Base-by-base conservation (phyloP, 2,797 vertebrate species). In the Spinus olivaceus region DNA sequence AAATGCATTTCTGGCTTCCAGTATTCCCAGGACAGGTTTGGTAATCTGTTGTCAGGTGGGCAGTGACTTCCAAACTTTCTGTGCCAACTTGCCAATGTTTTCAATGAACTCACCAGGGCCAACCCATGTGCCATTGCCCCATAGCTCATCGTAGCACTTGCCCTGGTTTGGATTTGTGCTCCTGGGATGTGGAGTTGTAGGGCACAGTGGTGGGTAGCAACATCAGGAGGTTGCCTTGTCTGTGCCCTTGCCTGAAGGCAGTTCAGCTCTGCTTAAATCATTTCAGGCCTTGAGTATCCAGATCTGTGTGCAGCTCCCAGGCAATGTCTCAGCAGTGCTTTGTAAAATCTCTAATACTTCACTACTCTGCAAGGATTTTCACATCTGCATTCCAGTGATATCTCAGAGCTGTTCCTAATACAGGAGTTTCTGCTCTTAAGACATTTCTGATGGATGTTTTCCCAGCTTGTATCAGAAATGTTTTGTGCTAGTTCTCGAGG, bases 181-280 rank as follows among this genome's bases (percentile, higher is more conserved):
- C 57, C 72, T 81, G 89, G 44, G 30, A 39, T 0, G 3, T 63
- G 44, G 49, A 89, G 49, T 25, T 2, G 1, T 54, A 80, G 72
- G 25, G 51, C 21, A 4, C 7, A 8, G 65, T 33, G 24, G 27
- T 92, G 63, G 33, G 69, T 71, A 89, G 66, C 71, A 89, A 13
- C 74, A 77, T 46, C 2, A 0, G 63, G 81, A 77, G 32, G 27
- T 54, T 60, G 28, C 46, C 67, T 79, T 1, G 19, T 57, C 71
- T 57, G 81, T 92, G 87, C 57, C 94, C 90, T 95, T 94, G 89
- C 93, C 79, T 54, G 85, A 37, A 88, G 95, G 91, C 85, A 83
- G 87, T 91, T 91, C 77, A 91, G 79, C 76, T 88, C 76, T 86
- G 82, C 76, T 92, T 71, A 81, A 81, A 77, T 87, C 19, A 44